A percentile compares a stretch with the other conserved stretches of the same genome.
These are phyloP conservation scores for Acromyrmex echinatior DNA, from an alignment of 1,140 invertebrate genomes.

Conservation along the genomic window DNA sequence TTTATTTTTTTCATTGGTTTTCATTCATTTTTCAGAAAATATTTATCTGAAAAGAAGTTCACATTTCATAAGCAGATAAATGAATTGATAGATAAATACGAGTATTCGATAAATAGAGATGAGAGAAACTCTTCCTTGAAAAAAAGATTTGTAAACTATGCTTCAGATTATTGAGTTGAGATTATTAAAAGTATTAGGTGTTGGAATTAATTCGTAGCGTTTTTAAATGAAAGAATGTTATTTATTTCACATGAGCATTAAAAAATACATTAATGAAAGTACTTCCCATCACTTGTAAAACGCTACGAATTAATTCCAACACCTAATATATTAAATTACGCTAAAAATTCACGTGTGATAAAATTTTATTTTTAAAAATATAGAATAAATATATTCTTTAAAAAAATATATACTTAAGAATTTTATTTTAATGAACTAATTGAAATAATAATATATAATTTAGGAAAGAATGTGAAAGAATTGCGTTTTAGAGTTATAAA, in stretches of 20 bases:
- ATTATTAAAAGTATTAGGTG: not conserved
- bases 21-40: not conserved
- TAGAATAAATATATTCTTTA: not conserved
- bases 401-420: not conserved
- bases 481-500: not conserved
- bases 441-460: not conserved
- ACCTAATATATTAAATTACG: not conserved
- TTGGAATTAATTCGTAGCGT: no score
- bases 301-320: no score
- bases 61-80: not conserved
- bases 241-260: no score
- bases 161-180: no score
- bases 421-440: not conserved
- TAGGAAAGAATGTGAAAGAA: not conserved
- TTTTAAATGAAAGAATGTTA: no score
- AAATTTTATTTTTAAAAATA: not conserved
- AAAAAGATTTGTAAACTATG: not conserved
- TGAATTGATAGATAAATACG: not conserved
- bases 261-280: no score
- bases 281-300: no score
- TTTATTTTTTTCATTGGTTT: not conserved
- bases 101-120: not conserved
- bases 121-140: not conserved
- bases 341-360: not conserved
- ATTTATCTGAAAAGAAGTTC: not conserved